phyloP scores from a whole-genome alignment of 2,797 vertebrate species.

The Yasuhikotakia modesta region DNA sequence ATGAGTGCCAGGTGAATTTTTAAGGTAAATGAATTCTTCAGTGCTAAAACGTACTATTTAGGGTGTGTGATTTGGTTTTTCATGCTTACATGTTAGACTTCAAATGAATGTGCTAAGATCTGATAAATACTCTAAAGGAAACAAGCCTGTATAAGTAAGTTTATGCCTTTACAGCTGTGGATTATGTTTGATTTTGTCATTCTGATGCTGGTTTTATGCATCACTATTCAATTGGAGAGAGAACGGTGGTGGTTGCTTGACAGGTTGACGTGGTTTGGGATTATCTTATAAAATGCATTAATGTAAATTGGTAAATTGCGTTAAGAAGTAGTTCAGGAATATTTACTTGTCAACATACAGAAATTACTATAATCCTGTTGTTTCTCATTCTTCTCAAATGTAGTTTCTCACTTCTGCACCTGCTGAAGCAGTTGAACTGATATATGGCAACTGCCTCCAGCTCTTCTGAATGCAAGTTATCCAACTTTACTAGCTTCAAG shows the following conservation, averaged over 20 bases:
- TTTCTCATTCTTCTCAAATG: conserved; percentile 2
- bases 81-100: too few relatives aligned
- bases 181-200: background rate
- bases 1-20: too few relatives aligned
- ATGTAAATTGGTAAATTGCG: too few relatives aligned
- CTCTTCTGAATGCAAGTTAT: background rate
- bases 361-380: background rate
- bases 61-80: too few relatives aligned
- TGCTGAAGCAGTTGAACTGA: conserved; percentile 29
- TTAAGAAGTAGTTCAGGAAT: background rate
- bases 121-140: too few relatives aligned
- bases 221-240: background rate
- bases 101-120: too few relatives aligned
- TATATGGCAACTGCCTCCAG: conserved; percentile 14
- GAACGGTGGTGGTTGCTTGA: background rate
- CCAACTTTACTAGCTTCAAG: background rate
- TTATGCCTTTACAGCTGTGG: background rate
- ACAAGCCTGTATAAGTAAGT: too few relatives aligned
- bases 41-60: too few relatives aligned
- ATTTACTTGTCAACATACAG: background rate
- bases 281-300: background rate
- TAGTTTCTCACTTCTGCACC: conserved; percentile 23
- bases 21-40: too few relatives aligned
- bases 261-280: background rate
- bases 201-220: background rate